These are phyloP conservation scores for Lasius fuliginosus DNA, from an alignment of 2,888 invertebrate species.

Conservation along the genomic window DNA sequence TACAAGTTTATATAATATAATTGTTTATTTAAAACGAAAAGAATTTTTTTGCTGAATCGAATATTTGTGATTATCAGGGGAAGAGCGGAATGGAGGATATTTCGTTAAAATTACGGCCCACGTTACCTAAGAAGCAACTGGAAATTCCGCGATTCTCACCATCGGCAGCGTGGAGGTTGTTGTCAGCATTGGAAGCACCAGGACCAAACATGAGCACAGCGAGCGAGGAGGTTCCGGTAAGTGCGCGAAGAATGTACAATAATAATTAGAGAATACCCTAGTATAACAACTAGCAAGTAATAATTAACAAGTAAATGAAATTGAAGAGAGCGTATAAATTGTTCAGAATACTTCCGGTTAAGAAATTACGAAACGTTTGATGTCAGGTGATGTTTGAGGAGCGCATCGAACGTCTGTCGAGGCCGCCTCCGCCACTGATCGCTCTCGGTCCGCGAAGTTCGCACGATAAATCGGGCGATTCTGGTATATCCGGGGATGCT, in stretches of 20 bases:
- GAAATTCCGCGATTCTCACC: slow-evolving; percentile 94
- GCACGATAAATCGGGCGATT: slow-evolving; percentile 93
- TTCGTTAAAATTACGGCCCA: slow-evolving; percentile 92
- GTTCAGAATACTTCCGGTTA: background rate
- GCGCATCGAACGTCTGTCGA: slow-evolving; percentile 87
- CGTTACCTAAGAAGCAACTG: slow-evolving; percentile 92
- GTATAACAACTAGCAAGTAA: background rate
- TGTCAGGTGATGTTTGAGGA: slow-evolving; percentile 87
- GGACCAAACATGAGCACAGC: slow-evolving; percentile 81
- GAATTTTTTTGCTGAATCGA: background rate
- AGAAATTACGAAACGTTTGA: background rate
- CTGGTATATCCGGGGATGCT: slow-evolving; percentile 94
- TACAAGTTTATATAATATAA: background rate
- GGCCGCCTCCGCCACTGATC: slow-evolving; percentile 86
- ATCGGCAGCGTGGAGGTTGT: slow-evolving; percentile 93
- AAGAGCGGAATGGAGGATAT: slow-evolving; percentile 88
- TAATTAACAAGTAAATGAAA: background rate
- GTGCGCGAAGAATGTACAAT: slow-evolving; percentile 26
- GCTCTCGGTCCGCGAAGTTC: slow-evolving; percentile 87
- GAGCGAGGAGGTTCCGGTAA: slow-evolving; percentile 84
- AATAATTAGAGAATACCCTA: background rate
- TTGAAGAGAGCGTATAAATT: background rate
- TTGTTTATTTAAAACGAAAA: slow-evolving; percentile 15
- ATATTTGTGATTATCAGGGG: slow-evolving; percentile 71
- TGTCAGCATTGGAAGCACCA: slow-evolving; percentile 89